Conservation (phyloP, 2,797 vertebrate species). For the Kryptolebias ocellatus region DNA sequence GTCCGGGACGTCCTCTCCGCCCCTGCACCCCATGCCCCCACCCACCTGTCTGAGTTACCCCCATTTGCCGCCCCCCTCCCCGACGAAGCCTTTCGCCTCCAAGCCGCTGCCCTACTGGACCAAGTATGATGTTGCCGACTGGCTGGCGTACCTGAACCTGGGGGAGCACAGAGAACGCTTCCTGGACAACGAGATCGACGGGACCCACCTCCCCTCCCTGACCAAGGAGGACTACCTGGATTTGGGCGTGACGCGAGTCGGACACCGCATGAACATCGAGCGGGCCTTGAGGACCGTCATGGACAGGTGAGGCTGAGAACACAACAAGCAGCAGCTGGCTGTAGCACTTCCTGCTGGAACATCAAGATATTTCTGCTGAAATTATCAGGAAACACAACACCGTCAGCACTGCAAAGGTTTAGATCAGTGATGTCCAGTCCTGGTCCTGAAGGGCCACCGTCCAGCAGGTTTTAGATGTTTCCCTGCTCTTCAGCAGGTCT, state of each 20-base stretch:
- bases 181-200: conserved; percentile 96
- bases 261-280: conserved; percentile 97
- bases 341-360: too few relatives aligned
- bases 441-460: too few relatives aligned
- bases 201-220: conserved; percentile 91
- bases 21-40: conserved; percentile 84
- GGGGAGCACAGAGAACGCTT: conserved; percentile 92
- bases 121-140: conserved; percentile 96
- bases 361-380: too few relatives aligned
- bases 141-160: conserved; percentile 92
- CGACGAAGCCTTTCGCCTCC: conserved; percentile 93
- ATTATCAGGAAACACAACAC: too few relatives aligned
- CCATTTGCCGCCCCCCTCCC: conserved; percentile 81
- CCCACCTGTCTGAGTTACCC: conserved; percentile 86
- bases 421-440: too few relatives aligned
- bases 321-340: too few relatives aligned
- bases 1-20: conserved; percentile 81
- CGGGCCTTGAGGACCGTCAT: conserved; percentile 90
- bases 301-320: conserved; percentile 85
- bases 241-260: conserved; percentile 93
- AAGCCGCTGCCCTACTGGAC: conserved; percentile 95
- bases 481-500: too few relatives aligned
- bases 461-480: too few relatives aligned
- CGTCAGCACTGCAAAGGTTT: too few relatives aligned
- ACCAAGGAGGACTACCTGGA: conserved; percentile 97